These are phyloP conservation scores for Pongo pygmaeus DNA, from an alignment of 2,113 vertebrate genomes.

Conservation along the genomic window DNA sequence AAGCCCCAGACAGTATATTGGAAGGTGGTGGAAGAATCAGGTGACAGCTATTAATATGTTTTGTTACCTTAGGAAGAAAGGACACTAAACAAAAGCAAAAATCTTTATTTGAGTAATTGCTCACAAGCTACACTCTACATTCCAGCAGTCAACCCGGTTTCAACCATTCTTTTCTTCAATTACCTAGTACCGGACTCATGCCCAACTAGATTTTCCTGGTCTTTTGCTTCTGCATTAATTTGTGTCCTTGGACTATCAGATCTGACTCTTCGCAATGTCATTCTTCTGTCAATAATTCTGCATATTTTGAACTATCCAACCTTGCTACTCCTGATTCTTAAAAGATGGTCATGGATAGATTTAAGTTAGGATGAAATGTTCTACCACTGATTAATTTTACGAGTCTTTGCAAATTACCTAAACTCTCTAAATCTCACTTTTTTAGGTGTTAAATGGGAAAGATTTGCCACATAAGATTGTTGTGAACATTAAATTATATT, in stretches of 20 bases:
- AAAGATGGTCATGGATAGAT: neutral
- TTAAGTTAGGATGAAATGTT: neutral
- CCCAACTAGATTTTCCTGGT: neutral
- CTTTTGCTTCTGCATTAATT: conserved; percentile 18
- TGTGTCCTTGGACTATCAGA: neutral
- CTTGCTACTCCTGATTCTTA: neutral
- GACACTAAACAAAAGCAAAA: neutral
- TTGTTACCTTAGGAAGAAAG: neutral
- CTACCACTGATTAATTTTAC: neutral
- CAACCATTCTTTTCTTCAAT: neutral
- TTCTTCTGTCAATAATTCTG: neutral
- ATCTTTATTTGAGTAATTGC: neutral
- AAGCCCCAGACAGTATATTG: neutral
- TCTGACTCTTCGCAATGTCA: neutral
- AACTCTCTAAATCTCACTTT: conserved; percentile 23
- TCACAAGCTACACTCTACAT: neutral
- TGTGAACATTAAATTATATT: conserved; percentile 12
- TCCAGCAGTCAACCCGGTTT: neutral
- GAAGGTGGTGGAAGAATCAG: neutral
- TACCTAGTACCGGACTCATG: neutral
- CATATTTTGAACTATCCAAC: neutral
- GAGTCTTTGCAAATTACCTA: neutral
- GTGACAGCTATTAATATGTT: neutral
- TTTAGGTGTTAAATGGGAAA: neutral
- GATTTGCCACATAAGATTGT: neutral